These are phyloP conservation scores for Dendrolimus kikuchii DNA, from an alignment of 1,140 invertebrate species.

Conservation along the genomic window DNA sequence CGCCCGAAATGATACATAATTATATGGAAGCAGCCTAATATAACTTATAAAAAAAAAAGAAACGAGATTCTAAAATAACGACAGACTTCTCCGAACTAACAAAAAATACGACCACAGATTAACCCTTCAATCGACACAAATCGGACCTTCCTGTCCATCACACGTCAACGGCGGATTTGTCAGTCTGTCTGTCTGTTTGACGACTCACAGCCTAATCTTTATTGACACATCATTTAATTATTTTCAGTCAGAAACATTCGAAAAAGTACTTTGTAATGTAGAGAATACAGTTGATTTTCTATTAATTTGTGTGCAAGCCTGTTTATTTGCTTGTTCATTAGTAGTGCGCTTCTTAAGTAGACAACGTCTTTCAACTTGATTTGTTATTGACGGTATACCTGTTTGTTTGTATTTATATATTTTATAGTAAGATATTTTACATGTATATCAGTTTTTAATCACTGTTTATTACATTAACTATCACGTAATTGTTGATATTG, in stretches of 20 bases:
- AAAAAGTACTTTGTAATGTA: conserved; percentile 16
- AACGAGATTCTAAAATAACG: no score
- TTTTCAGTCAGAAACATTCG: not conserved
- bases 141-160: conserved; percentile 38
- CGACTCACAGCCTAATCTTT: conserved; percentile 61
- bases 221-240: conserved; percentile 37
- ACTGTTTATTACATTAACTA: no score
- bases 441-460: no score
- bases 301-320: conserved; percentile 7
- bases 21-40: no score
- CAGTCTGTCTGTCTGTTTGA: conserved; percentile 32
- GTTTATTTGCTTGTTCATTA: conserved; percentile 28
- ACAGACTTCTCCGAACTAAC: not conserved
- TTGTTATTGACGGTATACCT: no score
- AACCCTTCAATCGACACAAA: conserved; percentile 23
- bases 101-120: conserved; percentile 14
- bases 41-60: no score
- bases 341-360: conserved; percentile 38
- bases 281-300: no score
- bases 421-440: no score
- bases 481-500: no score
- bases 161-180: conserved; percentile 50
- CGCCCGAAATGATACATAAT: no score
- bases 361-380: conserved; percentile 36
- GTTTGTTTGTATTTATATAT: no score